A percentile compares a stretch with the other conserved stretches of the same genome.
Conservation (phyloP, 2,113 vertebrate genomes). For the Percina caprodes region DNA sequence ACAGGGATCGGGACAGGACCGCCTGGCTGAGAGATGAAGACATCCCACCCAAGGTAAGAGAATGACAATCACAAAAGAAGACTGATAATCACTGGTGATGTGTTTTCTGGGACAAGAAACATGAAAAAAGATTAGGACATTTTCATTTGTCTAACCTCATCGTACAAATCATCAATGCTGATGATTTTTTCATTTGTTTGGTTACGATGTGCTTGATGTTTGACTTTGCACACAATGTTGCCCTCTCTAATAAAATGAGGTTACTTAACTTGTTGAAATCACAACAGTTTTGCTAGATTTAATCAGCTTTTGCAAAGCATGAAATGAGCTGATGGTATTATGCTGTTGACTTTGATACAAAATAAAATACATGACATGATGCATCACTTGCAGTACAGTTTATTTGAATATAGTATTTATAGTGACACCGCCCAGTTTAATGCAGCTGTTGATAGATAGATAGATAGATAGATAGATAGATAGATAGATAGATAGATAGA, state of each 20-base stretch:
- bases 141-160: not conserved
- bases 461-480: too few relatives aligned
- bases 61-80: not conserved
- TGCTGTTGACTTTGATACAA: not conserved
- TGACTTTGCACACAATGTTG: not conserved
- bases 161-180: not conserved
- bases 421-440: not conserved
- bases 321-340: not conserved
- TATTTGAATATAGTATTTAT: not conserved
- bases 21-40: slow-evolving; percentile 79
- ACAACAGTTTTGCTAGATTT: not conserved
- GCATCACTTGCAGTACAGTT: not conserved
- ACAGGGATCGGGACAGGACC: slow-evolving; percentile 80
- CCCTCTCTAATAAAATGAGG: not conserved
- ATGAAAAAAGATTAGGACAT: not conserved
- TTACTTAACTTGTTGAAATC: slow-evolving; percentile 1
- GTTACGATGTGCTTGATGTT: not conserved
- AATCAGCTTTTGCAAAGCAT: slow-evolving; percentile 7
- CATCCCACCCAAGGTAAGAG: slow-evolving; percentile 71
- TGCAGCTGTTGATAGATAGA: not conserved
- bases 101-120: not conserved
- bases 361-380: not conserved
- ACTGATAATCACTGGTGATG: not conserved
- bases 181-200: not conserved
- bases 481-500: too few relatives aligned